These are phyloP conservation scores for Diplodus puntazzo DNA, from an alignment of 2,797 vertebrate genomes.

Conservation along the genomic window DNA sequence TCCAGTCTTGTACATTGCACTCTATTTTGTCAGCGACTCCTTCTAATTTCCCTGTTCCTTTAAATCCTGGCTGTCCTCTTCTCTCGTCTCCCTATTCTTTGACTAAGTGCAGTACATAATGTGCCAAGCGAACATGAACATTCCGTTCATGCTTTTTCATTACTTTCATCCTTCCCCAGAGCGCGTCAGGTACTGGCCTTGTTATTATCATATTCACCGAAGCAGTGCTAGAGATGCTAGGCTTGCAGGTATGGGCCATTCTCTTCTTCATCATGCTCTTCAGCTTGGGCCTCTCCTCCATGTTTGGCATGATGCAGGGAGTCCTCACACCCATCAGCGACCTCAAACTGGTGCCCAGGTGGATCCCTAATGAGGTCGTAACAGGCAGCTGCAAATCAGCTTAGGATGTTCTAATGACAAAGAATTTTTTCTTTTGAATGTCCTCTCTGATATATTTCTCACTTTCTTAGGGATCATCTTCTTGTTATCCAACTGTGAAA, in stretches of 20 bases:
- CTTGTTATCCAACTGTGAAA: constrained; percentile 52
- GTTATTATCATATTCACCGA: constrained; percentile 94
- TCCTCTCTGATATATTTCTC: not conserved
- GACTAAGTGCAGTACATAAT: not conserved
- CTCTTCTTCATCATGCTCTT: constrained; percentile 95
- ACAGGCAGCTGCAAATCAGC: constrained; percentile 83
- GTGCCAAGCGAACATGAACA: constrained; percentile 1
- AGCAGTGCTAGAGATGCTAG: constrained; percentile 91
- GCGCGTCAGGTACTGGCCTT: constrained; percentile 91
- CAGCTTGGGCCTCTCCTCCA: constrained; percentile 92
- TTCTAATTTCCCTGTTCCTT: not conserved
- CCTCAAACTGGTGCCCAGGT: constrained; percentile 82
- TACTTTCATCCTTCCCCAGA: constrained; percentile 74
- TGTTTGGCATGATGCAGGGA: constrained; percentile 93
- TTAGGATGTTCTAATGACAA: not conserved
- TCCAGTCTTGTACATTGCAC: no score
- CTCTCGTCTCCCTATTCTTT: no score
- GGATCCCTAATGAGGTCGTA: constrained; percentile 84
- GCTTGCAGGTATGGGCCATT: constrained; percentile 90
- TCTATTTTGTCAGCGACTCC: no score
- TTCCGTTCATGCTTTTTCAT: not conserved
- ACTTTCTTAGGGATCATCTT: constrained; percentile 83
- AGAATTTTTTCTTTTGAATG: not conserved
- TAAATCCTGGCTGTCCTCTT: not conserved
- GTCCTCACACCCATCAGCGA: constrained; percentile 89